Percentiles rank a stretch among this genome's conserved stretches.
Conservation (phyloP, 2,113 vertebrate species). For the Fregetta grallaria region DNA sequence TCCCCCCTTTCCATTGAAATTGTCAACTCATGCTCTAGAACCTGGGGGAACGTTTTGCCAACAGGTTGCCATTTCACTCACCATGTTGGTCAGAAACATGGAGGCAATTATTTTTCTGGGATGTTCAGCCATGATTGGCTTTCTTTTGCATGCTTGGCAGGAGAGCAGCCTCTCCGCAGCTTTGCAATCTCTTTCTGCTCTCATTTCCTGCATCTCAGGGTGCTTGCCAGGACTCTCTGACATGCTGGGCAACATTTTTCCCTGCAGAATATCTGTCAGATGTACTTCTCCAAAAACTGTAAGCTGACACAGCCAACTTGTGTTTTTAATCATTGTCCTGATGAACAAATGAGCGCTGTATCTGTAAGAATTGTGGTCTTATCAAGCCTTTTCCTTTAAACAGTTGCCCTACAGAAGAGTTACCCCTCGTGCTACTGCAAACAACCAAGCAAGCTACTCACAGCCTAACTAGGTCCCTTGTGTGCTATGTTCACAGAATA, state of each 20-base stretch:
- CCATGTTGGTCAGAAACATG: background rate
- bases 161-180: background rate
- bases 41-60: background rate
- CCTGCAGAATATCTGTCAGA: background rate
- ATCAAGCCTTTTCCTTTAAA: background rate
- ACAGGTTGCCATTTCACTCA: background rate
- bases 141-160: background rate
- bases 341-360: background rate
- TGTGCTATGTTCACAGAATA: background rate
- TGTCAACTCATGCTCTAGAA: background rate
- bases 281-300: background rate
- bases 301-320: background rate
- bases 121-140: background rate
- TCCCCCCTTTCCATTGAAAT: background rate
- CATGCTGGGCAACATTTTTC: background rate
- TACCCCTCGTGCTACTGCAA: background rate
- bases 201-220: background rate
- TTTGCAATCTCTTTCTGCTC: background rate
- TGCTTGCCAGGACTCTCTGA: slow-evolving; percentile 3
- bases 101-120: background rate
- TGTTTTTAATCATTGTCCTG: slow-evolving; percentile 7
- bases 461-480: background rate
- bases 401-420: background rate
- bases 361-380: background rate
- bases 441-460: background rate